These are phyloP conservation scores for Mico argentatus DNA, from an alignment of 2,797 vertebrate species.

Conservation along the genomic window DNA sequence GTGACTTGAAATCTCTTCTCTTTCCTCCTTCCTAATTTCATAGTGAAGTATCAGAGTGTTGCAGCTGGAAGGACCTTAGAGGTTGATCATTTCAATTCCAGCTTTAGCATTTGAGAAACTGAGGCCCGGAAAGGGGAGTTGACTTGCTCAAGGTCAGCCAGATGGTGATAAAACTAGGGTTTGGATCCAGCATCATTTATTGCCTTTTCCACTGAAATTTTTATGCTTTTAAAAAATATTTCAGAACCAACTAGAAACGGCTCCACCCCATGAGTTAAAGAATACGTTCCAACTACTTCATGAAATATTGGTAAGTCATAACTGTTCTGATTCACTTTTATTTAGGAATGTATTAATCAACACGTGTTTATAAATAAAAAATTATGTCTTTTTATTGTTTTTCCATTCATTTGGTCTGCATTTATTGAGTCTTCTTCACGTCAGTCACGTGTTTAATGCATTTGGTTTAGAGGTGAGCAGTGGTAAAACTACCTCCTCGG, in stretches of 20 bases:
- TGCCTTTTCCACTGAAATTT: background rate
- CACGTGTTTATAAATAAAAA: background rate
- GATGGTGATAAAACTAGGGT: background rate
- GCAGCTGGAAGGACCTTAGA: background rate
- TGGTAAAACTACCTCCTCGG: background rate
- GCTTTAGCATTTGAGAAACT: background rate
- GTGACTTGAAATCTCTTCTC: background rate
- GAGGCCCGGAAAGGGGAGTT: background rate
- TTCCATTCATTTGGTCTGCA: background rate
- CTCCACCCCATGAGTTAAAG: constrained; percentile 97
- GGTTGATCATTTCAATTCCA: background rate
- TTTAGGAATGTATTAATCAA: background rate
- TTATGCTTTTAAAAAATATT: constrained; percentile 59
- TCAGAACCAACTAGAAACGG: constrained; percentile 96
- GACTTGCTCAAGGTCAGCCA: background rate
- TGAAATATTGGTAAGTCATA: constrained; percentile 92
- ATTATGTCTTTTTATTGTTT: background rate
- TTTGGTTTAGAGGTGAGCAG: background rate
- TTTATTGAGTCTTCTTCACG: background rate
- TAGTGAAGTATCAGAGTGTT: background rate
- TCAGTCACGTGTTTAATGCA: background rate
- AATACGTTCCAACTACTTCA: constrained; percentile 97
- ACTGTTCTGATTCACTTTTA: background rate
- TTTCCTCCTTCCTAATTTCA: background rate
- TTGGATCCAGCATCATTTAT: background rate